These are phyloP conservation scores for Diarsia mendica DNA, from an alignment of 2,888 invertebrate species.

Conservation along the genomic window DNA sequence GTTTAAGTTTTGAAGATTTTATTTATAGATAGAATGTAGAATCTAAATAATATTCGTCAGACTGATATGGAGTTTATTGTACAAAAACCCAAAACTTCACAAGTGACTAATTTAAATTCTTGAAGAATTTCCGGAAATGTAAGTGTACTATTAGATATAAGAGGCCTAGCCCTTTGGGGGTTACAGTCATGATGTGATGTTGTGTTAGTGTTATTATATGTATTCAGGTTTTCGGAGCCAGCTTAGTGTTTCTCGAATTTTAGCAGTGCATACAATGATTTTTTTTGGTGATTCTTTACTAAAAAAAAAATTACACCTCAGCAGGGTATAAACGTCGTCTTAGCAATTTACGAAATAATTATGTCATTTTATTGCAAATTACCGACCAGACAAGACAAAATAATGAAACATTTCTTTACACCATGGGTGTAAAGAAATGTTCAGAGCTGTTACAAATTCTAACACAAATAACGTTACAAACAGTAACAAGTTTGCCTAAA, in stretches of 20 bases:
- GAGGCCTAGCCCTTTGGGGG: too few species aligned
- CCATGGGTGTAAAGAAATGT: too few species aligned
- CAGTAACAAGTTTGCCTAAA: conserved; percentile 24
- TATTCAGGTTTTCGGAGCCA: neutral
- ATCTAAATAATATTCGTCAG: too few species aligned
- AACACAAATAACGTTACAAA: conserved; percentile 6
- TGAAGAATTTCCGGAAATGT: too few species aligned
- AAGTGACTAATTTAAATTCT: too few species aligned
- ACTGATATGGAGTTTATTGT: too few species aligned
- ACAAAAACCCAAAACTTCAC: too few species aligned
- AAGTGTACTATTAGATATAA: too few species aligned
- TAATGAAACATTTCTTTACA: neutral
- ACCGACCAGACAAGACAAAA: too few species aligned
- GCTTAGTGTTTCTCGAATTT: neutral
- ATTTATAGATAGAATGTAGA: neutral
- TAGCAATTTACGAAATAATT: too few species aligned
- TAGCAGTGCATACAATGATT: neutral
- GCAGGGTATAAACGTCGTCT: neutral
- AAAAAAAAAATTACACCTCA: neutral
- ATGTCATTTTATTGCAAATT: neutral
- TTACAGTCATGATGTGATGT: too few species aligned
- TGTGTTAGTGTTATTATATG: too few species aligned
- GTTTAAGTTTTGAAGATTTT: neutral
- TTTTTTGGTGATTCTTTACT: neutral
- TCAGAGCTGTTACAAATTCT: neutral